phyloP scores from a whole-genome alignment of 2,113 vertebrate genomes.

The Periophthalmus modestus region DNA sequence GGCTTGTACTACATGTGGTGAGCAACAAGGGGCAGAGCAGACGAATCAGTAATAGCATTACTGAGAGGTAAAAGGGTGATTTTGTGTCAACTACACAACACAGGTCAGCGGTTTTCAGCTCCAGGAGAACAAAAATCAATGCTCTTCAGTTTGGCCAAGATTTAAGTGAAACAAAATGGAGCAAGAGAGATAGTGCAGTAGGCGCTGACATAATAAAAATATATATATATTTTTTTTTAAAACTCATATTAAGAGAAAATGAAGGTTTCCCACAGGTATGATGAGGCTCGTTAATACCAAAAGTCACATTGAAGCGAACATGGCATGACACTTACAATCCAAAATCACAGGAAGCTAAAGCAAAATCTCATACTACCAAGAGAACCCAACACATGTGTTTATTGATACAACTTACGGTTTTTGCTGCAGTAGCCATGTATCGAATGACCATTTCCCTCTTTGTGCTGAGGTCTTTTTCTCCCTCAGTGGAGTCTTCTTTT shows the following conservation, averaged over 20 bases:
- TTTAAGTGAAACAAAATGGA: constrained; percentile 4
- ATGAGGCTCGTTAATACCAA: neutral
- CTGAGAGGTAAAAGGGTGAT: constrained; percentile 9
- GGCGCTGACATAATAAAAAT: neutral
- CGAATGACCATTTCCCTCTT: constrained; percentile 98
- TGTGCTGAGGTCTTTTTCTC: constrained; percentile 93
- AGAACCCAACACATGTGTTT: neutral
- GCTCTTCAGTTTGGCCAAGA: constrained; percentile 4
- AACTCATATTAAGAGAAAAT: neutral
- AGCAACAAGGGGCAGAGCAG: constrained; percentile 2
- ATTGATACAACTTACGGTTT: constrained; percentile 83
- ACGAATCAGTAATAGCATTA: neutral
- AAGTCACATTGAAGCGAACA: neutral
- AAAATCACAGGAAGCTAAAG: neutral
- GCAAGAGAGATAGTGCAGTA: neutral
- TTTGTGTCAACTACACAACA: constrained; percentile 8
- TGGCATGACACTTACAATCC: neutral
- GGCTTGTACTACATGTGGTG: constrained; percentile 4
- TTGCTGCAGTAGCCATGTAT: constrained; percentile 90
- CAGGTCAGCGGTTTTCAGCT: constrained; percentile 6
- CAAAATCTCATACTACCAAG: neutral
- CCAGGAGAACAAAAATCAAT: constrained; percentile 1
- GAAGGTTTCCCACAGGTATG: neutral
- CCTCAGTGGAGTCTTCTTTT: constrained; percentile 92
- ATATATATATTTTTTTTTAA: neutral